Conservation (phyloP, 1,140 invertebrate species). For the Tachypleus tridentatus region DNA sequence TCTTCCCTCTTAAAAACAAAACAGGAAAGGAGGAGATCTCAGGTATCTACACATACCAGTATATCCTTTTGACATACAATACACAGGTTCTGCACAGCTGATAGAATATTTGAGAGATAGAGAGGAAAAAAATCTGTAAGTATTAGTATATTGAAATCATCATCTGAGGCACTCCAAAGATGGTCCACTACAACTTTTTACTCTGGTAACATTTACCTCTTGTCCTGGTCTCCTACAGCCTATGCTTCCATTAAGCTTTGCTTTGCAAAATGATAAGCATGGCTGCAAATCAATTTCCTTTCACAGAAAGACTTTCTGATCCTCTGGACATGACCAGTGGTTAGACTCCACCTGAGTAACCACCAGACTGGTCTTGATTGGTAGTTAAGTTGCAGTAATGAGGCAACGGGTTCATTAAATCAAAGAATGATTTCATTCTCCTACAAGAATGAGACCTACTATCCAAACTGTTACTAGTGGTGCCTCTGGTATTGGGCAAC, state of each 20-base stretch:
- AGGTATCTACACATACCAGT: too few relatives aligned
- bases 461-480: constrained; percentile 9
- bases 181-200: constrained; percentile 1
- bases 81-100: too few relatives aligned
- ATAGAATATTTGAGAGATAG: too few relatives aligned
- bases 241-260: background rate
- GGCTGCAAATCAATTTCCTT: constrained; percentile 12
- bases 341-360: constrained; percentile 14
- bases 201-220: background rate
- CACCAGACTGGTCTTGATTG: constrained; percentile 11
- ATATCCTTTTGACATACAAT: too few relatives aligned
- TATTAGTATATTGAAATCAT: constrained; percentile 13
- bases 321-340: background rate
- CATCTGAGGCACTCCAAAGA: constrained; percentile 13
- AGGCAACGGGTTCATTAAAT: constrained; percentile 11
- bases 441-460: constrained; percentile 12
- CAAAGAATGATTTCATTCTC: constrained; percentile 11
- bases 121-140: constrained; percentile 4
- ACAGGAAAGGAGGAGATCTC: too few relatives aligned
- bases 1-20: too few relatives aligned
- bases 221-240: background rate
- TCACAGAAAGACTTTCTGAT: constrained; percentile 14
- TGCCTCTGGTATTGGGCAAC: constrained; percentile 8
- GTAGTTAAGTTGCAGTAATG: constrained; percentile 12
- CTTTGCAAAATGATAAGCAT: background rate